Evolutionary conservation across 2,797 vertebrate species (phyloP), one percentile per base, ranked within the genome.

Genomic region (Rhinoraja longicauda): DNA sequence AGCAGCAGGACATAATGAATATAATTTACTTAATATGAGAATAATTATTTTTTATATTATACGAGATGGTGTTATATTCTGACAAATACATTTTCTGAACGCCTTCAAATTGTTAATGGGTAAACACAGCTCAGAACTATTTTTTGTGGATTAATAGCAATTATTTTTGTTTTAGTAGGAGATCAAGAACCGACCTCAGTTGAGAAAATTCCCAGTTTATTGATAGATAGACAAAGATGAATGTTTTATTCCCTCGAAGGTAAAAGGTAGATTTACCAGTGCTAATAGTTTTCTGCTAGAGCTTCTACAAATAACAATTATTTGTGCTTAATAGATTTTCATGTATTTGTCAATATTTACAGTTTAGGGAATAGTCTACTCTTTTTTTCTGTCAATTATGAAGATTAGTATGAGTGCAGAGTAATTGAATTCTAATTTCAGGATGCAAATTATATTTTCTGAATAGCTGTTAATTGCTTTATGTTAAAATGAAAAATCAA

Each of bases 271-370:
- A 92, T 10, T 92, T 21, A 29, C 57, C 17, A 57, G 2, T 15
- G 36, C 36, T 72, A 39, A 9, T 73, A 91, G 67, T 73, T 90
- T 39, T 39, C n/a, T 67, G 45, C 24, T 4, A 17, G 6, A 57
- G 24, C n/a, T n/a, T 45, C 13, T 72, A 72, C 59, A 73, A 91
- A 73, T 53, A 13, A 91, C 53, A 15, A 73, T 91, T 91, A 91
- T 73, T 90, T 70, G 59, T 36, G 32, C 59, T 36, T 90, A 90
- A 90, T 67, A 62, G 21, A 70, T 70, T 26, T 59, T 70, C 39
- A 72, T 24, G 64, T 36, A 67, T 53, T 91, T 91, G 12, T 73
- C 90, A 73, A 29, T 91, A 70, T 91, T 91, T 53, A 73, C 15
- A 12, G 36, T 53, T 72, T 1, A 21, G 32, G 90, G 39, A 73